Conservation (phyloP, 2,888 invertebrate genomes). For the Dermolepida albohirtum region DNA sequence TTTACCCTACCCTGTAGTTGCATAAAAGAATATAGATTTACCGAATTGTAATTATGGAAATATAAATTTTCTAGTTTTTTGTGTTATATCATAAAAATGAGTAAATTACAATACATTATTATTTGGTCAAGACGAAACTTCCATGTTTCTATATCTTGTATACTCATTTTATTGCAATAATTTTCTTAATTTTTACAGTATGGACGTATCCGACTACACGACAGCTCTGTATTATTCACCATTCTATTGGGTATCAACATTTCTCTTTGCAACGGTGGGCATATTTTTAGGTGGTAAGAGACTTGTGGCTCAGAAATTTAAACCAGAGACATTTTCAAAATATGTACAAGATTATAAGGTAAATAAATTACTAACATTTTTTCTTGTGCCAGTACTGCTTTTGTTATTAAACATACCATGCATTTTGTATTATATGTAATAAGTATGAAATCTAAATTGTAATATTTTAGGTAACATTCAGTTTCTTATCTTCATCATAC, state of each 20-base stretch:
- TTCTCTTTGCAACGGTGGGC: not conserved
- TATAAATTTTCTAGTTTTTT: too few relatives aligned
- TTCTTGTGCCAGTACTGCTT: too few relatives aligned
- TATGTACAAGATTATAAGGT: slow-evolving; percentile 28
- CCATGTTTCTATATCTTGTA: too few relatives aligned
- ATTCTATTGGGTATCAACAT: not conserved
- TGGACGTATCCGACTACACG: slow-evolving; percentile 53
- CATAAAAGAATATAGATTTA: too few relatives aligned
- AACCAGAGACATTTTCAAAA: slow-evolving; percentile 16
- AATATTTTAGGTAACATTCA: slow-evolving; percentile 28
- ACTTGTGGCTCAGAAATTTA: slow-evolving; percentile 1
- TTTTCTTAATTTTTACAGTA: slow-evolving; percentile 40
- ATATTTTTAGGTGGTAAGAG: slow-evolving; percentile 6
- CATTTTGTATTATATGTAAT: too few relatives aligned
- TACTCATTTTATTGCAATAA: too few relatives aligned
- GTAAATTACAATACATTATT: too few relatives aligned
- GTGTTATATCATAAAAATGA: too few relatives aligned
- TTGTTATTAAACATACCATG: too few relatives aligned
- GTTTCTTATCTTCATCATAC: not conserved
- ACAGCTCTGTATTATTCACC: slow-evolving; percentile 46
- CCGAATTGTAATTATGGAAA: too few relatives aligned
- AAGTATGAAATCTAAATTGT: not conserved
- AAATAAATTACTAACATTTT: not conserved
- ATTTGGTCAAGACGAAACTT: too few relatives aligned
- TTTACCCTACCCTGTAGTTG: too few relatives aligned